Evolutionary conservation across 2,888 invertebrate genomes (phyloP).

Genomic region (Sylvicola cinctus): DNA sequence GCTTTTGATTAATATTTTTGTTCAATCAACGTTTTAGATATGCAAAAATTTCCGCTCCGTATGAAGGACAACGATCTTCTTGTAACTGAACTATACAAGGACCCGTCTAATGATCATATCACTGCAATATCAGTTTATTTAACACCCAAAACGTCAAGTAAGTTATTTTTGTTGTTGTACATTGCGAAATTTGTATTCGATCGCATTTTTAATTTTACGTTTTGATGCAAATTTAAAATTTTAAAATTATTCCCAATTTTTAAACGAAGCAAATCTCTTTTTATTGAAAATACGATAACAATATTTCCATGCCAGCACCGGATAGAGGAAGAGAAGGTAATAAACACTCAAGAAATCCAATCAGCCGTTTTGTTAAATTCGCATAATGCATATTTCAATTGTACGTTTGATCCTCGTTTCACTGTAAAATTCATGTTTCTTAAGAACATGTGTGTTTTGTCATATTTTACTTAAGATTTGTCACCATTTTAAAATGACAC

Average conservation of each 20-base stretch:
- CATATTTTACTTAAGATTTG: too few species aligned
- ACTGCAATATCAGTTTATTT: slow-evolving; percentile 96
- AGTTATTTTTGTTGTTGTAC: slow-evolving; percentile 23
- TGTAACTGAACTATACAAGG: slow-evolving; percentile 88
- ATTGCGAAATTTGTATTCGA: slow-evolving; percentile 7
- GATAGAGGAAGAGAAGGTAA: slow-evolving; percentile 38
- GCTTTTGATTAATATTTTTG: not conserved
- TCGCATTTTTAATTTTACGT: slow-evolving; percentile 7
- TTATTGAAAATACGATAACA: not conserved
- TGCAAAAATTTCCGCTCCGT: slow-evolving; percentile 96
- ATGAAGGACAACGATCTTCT: slow-evolving; percentile 99
- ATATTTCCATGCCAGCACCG: slow-evolving; percentile 33
- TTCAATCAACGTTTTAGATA: slow-evolving; percentile 44
- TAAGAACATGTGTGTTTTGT: too few species aligned
- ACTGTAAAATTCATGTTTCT: too few species aligned
- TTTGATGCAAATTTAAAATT: slow-evolving; percentile 2
- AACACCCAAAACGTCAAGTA: slow-evolving; percentile 97
- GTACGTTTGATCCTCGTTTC: slow-evolving; percentile 3
- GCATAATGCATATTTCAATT: slow-evolving; percentile 1
- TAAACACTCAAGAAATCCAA: slow-evolving; percentile 10
- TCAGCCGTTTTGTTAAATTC: not conserved
- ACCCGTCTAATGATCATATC: slow-evolving; percentile 86
- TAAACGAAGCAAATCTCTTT: too few species aligned
- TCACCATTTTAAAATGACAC: too few species aligned
- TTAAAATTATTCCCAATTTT: too few species aligned